Percentiles rank a stretch among this genome's conserved stretches.
Conservation (phyloP, 2,113 vertebrate species). For the Xenopus borealis region DNA sequence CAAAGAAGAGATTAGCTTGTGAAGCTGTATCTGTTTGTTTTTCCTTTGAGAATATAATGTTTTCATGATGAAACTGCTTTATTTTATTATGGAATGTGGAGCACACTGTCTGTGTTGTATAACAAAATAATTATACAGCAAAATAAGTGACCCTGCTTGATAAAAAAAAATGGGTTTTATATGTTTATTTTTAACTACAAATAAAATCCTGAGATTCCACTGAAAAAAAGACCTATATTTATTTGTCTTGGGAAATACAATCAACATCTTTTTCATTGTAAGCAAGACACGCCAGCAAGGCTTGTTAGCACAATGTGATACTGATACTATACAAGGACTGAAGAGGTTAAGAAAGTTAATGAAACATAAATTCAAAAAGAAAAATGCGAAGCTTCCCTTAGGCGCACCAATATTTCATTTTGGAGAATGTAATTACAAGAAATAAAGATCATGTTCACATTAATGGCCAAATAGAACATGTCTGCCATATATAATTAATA, state of each 20-base stretch:
- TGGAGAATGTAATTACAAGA: constrained; percentile 36
- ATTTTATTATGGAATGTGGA: constrained; percentile 1
- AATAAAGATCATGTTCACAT: constrained; percentile 33
- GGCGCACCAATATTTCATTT: constrained; percentile 30
- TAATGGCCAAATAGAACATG: constrained; percentile 28
- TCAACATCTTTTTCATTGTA: too few relatives aligned
- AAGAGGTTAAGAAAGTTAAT: constrained; percentile 21
- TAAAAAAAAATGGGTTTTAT: too few relatives aligned
- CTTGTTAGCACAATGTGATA: too few relatives aligned
- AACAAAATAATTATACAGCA: background rate
- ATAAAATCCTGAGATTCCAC: too few relatives aligned
- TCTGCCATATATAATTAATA: constrained; percentile 25
- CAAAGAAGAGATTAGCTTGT: background rate
- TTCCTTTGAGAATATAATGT: background rate
- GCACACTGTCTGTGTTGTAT: background rate
- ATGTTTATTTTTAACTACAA: too few relatives aligned
- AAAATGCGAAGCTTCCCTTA: background rate
- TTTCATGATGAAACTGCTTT: background rate
- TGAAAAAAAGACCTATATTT: too few relatives aligned
- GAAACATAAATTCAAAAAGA: constrained; percentile 6
- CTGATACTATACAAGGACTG: background rate
- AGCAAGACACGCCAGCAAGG: too few relatives aligned
- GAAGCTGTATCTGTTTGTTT: background rate
- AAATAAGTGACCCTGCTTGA: too few relatives aligned
- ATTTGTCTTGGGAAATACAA: too few relatives aligned